These are phyloP conservation scores for Apodemus speciosus DNA, from an alignment of 2,113 vertebrate species.

Conservation along the genomic window DNA sequence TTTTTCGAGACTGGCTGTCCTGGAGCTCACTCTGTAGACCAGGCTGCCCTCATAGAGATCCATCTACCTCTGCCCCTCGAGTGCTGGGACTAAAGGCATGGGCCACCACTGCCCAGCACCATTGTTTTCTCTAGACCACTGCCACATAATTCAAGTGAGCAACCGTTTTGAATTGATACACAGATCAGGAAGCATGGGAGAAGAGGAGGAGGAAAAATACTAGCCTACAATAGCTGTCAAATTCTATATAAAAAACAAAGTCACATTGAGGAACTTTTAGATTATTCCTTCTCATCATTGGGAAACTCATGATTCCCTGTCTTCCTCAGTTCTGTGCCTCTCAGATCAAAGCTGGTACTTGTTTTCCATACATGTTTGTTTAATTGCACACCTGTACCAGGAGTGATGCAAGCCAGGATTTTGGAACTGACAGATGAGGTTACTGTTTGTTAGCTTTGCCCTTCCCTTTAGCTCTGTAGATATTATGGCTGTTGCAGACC, in stretches of 20 bases:
- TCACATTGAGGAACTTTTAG: not conserved
- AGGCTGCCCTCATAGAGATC: not conserved
- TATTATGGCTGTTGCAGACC: not conserved
- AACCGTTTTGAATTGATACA: not conserved
- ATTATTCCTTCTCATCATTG: not conserved
- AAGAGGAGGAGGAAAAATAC: not conserved
- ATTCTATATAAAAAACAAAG: not conserved
- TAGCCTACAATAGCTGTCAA: not conserved
- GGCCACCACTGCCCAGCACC: not conserved
- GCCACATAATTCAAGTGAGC: conserved; percentile 19
- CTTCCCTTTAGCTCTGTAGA: not conserved
- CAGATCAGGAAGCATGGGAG: not conserved
- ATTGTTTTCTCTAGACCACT: conserved; percentile 6
- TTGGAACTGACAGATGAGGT: not conserved
- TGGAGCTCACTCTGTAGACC: not conserved
- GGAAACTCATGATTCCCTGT: not conserved
- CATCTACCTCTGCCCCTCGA: not conserved
- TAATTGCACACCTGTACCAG: not conserved
- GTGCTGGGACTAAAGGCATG: not conserved
- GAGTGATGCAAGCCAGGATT: not conserved
- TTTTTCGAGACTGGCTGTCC: not conserved
- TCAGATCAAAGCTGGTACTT: not conserved
- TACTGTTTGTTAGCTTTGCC: not conserved
- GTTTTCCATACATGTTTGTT: not conserved
- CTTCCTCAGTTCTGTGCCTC: not conserved